Evolutionary conservation across 2,888 invertebrate genomes (phyloP), one percentile per base, ranked within the genome.

Genomic region (Tricholauxania praeusta): DNA sequence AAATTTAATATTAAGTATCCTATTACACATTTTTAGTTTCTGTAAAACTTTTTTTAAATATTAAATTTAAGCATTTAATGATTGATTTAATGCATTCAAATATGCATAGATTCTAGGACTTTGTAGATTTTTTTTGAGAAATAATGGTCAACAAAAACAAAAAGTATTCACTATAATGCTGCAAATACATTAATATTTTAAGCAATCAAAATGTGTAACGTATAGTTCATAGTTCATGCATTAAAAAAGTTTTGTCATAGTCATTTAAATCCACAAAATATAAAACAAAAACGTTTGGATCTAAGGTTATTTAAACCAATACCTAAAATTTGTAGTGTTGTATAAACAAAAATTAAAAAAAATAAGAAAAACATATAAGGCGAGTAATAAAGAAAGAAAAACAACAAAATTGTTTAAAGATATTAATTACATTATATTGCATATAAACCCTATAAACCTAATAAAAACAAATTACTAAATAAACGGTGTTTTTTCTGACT

Each of bases 391-490:
- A 49, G 8, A 51, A 51, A 64, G 22, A 28, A 64, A 15, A 17
- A 64, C 8, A 39, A 32, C 8, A 32, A 65, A 48, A 59, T 12
- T 64, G 49, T 68, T 68, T 57, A 48, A 68, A 59, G 57, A 2
- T 49, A 59, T 68, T 49, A 68, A 59, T 68, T 49, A 68, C 49
- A 68, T 57, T 12, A 22, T 39, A 53, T 55, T 66, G 66, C 66
- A 32, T 55, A 66, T 66, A 48, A 28, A 68, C 39, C 68, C 51
- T 59, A 59, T 68, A 68, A 48, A 59, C 48, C 48, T 68, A 68
- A 68, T 57, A 49, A 59, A 39, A 39, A 39, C 39, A 39, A 48
- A 55, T 55, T 17, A n/a, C 55, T 57, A 67, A 67, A 47, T 10
- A 55, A 12, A 57, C 55, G 2, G 15, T 3, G 1, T 15, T 39